Conservation (phyloP, 2,888 invertebrate genomes). For the Diogma glabrata region DNA sequence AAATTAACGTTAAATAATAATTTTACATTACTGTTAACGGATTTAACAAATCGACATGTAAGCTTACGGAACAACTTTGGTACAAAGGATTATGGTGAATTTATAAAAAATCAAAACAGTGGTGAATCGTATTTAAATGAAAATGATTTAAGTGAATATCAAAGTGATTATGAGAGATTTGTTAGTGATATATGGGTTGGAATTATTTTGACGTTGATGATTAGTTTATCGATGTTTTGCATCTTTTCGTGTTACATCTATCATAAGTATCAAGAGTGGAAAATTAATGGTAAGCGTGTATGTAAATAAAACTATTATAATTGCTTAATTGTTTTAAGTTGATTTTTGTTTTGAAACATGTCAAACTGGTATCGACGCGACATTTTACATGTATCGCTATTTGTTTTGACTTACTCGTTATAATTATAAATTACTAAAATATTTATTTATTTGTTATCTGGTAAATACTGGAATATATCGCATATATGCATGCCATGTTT, state of each 20-base stretch:
- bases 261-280: constrained; percentile 53
- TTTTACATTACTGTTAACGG: background rate
- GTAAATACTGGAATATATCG: too few species aligned
- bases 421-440: too few species aligned
- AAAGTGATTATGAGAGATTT: constrained; percentile 44
- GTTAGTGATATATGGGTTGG: constrained; percentile 54
- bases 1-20: constrained; percentile 4
- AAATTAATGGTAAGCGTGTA: constrained; percentile 46
- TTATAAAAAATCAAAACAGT: constrained; percentile 2
- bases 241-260: constrained; percentile 51
- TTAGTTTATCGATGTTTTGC: constrained; percentile 49
- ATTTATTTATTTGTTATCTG: too few species aligned
- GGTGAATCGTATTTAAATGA: constrained; percentile 4
- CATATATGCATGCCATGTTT: too few species aligned
- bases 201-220: constrained; percentile 46
- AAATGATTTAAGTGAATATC: constrained; percentile 27
- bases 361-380: too few species aligned
- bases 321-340: too few species aligned
- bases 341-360: too few species aligned
- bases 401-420: too few species aligned
- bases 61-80: background rate
- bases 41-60: constrained; percentile 2
- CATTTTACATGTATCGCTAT: too few species aligned
- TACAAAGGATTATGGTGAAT: background rate
- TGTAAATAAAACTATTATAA: background rate